Evolutionary conservation across 37 sponge, comb jelly and placozoan species (phyloP), one percentile per base, ranked within the genome.

Genomic region (Ephydatia muelleri): DNA sequence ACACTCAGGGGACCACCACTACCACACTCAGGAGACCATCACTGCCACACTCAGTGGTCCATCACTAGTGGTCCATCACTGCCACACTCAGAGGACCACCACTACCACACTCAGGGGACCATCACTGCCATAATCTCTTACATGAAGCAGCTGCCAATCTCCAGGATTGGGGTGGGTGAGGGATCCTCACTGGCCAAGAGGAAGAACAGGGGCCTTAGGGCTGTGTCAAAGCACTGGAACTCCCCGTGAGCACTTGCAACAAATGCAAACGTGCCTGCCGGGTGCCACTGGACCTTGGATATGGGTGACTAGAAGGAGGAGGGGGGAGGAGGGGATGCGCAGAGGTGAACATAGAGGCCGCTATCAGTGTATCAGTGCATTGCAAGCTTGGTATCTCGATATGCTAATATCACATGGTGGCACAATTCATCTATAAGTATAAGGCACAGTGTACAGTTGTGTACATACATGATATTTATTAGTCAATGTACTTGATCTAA

Each of bases 171-270:
- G 3, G 86, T 76, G 13, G 82, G 71, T 2, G 49, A 2, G 29
- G 86, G 79, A 33, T 82, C 70, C 48, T 91, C 91, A 33, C 76
- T 70, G 27, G 69, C 72, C 25, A 75, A 5, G 33, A 70, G 91
- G 38, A 86, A 83, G 22, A 5, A 23, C 27, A 93, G 49, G 9
- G 86, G 83, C 68, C 76, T 89, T 64, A 93, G 86, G 0, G 76
- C 90, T 23, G 78, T 5, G 83, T 93, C 93, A 82, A 64, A 88
- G 47, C 82, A 89, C 70, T 93, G 93, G 14, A 93, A 33, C 70
- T 82, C 77, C 33, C 90, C 93, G 9, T 14, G 33, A 49, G 78
- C 30, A 48, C 89, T 72, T 32, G 82, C 74, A 14, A 93, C 87
- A 38, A 89, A 74, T 31, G 66, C 90, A 72, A 93, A 25, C 38